These are phyloP conservation scores for Phymatocera aterrima DNA, from an alignment of 2,888 invertebrate species.

Conservation along the genomic window DNA sequence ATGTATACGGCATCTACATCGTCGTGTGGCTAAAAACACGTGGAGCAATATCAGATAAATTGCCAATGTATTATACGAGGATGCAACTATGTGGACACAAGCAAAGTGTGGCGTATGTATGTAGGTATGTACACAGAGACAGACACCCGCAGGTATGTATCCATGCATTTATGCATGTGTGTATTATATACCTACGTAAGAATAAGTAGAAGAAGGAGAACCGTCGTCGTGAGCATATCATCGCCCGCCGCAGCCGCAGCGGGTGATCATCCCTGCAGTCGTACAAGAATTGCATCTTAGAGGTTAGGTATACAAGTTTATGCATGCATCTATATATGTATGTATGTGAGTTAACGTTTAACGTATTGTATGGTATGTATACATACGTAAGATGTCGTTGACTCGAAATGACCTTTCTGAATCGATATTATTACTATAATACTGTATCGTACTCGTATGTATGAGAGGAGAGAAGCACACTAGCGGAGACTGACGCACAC, in stretches of 20 bases:
- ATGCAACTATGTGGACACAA: too few relatives aligned
- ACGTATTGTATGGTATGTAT: not conserved
- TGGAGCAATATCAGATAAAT: not conserved
- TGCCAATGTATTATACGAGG: too few relatives aligned
- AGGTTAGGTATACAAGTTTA: too few relatives aligned
- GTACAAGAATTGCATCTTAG: too few relatives aligned
- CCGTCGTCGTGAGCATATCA: too few relatives aligned
- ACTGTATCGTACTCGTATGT: too few relatives aligned
- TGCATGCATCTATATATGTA: not conserved
- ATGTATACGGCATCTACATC: too few relatives aligned
- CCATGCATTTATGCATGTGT: not conserved
- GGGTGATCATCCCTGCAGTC: too few relatives aligned
- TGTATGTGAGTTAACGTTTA: constrained; percentile 9
- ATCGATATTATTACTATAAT: not conserved
- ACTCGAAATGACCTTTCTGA: constrained; percentile 2
- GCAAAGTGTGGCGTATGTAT: not conserved
- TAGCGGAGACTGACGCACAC: too few relatives aligned
- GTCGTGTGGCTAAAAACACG: not conserved
- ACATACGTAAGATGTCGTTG: constrained; percentile 11
- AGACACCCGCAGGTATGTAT: not conserved
- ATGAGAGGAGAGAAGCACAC: not conserved
- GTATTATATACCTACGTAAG: too few relatives aligned
- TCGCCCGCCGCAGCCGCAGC: too few relatives aligned
- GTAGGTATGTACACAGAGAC: not conserved
- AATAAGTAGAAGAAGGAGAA: too few relatives aligned